Percentiles rank a stretch among this genome's conserved stretches.
These are phyloP conservation scores for Rhopalosiphum nymphaeae DNA, from an alignment of 2,888 invertebrate species.

Conservation along the genomic window DNA sequence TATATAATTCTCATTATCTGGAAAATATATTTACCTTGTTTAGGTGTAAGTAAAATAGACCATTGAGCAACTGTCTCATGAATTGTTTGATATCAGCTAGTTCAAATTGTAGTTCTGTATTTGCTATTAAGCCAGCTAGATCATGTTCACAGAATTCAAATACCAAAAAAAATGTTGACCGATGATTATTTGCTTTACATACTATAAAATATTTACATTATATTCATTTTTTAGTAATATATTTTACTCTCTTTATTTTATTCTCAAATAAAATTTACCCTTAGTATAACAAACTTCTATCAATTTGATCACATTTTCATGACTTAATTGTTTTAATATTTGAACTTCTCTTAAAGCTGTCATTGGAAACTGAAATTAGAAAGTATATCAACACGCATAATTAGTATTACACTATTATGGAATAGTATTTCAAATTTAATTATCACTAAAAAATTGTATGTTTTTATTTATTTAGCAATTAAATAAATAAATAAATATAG, in stretches of 20 bases:
- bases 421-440: conserved; percentile 65
- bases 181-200: conserved; percentile 70
- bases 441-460: conserved; percentile 74
- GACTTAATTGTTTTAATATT: too few species aligned
- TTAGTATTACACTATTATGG: conserved; percentile 73
- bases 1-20: not conserved
- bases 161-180: conserved; percentile 93
- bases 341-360: too few species aligned
- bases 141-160: conserved; percentile 99
- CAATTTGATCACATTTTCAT: conserved; percentile 94
- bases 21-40: conserved; percentile 78
- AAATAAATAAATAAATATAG: too few species aligned
- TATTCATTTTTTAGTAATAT: not conserved
- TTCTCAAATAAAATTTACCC: conserved; percentile 73
- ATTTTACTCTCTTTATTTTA: not conserved
- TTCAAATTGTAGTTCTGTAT: conserved; percentile 94
- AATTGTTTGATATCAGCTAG: conserved; percentile 97
- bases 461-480: too few species aligned
- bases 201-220: not conserved
- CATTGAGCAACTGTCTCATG: conserved; percentile 86
- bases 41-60: conserved; percentile 95
- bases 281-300: conserved; percentile 97
- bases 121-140: conserved; percentile 93
- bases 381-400: not conserved
- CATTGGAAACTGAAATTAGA: not conserved